A percentile compares a stretch with the other conserved stretches of the same genome.
These are phyloP conservation scores for Ivindomyrus marchei DNA, from an alignment of 2,113 vertebrate genomes.

Conservation along the genomic window DNA sequence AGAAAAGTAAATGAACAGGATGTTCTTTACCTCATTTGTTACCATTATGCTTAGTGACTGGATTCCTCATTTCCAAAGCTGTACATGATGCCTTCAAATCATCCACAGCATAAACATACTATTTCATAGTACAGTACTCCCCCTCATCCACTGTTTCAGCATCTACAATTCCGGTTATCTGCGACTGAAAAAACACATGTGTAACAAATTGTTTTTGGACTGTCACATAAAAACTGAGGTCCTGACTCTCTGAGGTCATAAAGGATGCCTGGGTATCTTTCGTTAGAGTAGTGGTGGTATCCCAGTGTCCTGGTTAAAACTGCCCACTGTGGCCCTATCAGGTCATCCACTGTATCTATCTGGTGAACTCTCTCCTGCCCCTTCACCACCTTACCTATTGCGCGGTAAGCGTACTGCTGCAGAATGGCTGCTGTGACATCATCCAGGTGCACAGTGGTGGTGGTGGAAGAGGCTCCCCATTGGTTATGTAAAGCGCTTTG, in stretches of 20 bases:
- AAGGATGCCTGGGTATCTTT: background rate
- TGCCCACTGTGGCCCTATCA: too few relatives aligned
- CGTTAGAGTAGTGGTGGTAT: background rate
- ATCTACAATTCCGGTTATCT: background rate
- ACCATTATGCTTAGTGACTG: background rate
- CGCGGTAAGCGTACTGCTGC: background rate
- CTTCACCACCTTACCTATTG: background rate
- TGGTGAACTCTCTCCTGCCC: background rate
- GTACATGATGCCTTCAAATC: background rate
- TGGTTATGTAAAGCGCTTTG: background rate
- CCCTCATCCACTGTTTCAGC: background rate
- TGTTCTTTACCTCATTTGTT: background rate
- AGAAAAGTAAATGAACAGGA: background rate
- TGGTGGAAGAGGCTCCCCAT: background rate
- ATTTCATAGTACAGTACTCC: background rate
- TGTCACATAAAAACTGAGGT: background rate
- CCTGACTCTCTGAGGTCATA: background rate
- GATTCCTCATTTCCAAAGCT: background rate
- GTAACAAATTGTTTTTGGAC: background rate
- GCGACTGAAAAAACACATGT: background rate
- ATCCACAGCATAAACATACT: background rate
- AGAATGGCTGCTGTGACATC: background rate
- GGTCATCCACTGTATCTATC: background rate
- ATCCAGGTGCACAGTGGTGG: too few relatives aligned
- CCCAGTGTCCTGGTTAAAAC: background rate